Base-by-base conservation (phyloP, 2,113 vertebrate species). In the Salminus brasiliensis region DNA sequence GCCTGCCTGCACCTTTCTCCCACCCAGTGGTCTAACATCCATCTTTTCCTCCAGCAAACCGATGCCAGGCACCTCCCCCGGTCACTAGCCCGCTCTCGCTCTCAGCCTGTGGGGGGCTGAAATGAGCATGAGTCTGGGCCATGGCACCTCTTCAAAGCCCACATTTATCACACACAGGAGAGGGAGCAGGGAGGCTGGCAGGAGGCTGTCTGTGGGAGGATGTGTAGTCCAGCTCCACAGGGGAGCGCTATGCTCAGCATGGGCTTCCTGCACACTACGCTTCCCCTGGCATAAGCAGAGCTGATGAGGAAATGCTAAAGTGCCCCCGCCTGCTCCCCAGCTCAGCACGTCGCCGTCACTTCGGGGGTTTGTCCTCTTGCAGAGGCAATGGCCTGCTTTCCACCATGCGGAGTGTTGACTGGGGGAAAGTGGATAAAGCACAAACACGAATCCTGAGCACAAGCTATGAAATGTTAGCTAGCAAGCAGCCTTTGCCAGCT, bases 81-180 rank as follows among this genome's bases (percentile, higher is more conserved):
- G 32, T 29, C 29, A 29, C 23, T 13, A 15, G 63, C 32, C 25
- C 43, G 16, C 16, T 60, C 60, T 55, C 11, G 49, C 41, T 52
- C 47, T 3, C 5, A 8, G 2, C 68, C 59, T 16, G 27, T 69
- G 68, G 25, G 63, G 63, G 47, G 47, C 66, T 21, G 49, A 55
- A 55, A 62, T 13, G 59, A 53, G 66, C 63, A 13, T 41, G 74
- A 70, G 29, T 71, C 62, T 45, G 52, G 76, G 75, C 83, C 41
- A 53, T 78, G 74, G 63, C 74, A 65, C 30, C 0, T 63, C 68
- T 70, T 85, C 73, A 80, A 83, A 85, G 77, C 45, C 41, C 52
- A 80, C 73, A 53, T 70, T 74, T 72, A 79, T 71, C 72, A 52
- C 25, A 49, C 45, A 47, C 27, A 36, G 55, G 43, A 21, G 30